phyloP scores from a whole-genome alignment of 1,140 invertebrate genomes.

The Pectinophora gossypiella region DNA sequence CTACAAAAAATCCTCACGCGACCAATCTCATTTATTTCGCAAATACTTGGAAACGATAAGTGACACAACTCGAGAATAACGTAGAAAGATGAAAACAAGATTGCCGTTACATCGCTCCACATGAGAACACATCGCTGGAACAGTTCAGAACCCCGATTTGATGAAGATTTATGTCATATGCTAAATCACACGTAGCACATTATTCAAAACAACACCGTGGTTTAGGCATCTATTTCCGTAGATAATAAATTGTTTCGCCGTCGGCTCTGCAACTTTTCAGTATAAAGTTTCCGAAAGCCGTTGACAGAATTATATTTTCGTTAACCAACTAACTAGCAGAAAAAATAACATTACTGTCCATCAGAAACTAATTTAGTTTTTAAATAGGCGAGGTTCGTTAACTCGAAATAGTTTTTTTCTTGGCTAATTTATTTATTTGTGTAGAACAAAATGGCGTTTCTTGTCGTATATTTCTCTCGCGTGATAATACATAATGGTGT shows the following conservation, averaged over 20 bases:
- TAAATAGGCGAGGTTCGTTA: background rate
- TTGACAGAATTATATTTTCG: slow-evolving; percentile 52
- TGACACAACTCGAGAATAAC: no score
- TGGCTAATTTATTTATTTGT: no score
- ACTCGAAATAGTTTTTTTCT: no score
- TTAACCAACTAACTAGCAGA: slow-evolving; percentile 38
- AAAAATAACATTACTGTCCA: slow-evolving; percentile 56
- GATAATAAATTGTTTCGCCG: slow-evolving; percentile 27
- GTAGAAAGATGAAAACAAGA: no score
- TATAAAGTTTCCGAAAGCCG: slow-evolving; percentile 51
- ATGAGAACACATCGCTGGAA: background rate
- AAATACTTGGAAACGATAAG: no score
- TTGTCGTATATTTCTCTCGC: no score
- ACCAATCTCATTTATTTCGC: no score
- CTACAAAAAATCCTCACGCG: no score
- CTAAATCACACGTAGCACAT: slow-evolving; percentile 44
- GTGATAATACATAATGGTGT: no score
- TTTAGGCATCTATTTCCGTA: slow-evolving; percentile 33
- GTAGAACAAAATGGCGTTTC: no score
- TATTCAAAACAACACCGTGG: slow-evolving; percentile 36
- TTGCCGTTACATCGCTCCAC: background rate
- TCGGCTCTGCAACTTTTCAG: slow-evolving; percentile 50
- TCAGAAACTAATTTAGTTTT: slow-evolving; percentile 51
- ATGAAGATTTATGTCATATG: slow-evolving; percentile 49
- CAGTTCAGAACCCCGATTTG: slow-evolving; percentile 19